Evolutionary conservation across 2,888 invertebrate genomes (phyloP), one percentile per base, ranked within the genome.

Genomic region (Trachelus iudaicus): DNA sequence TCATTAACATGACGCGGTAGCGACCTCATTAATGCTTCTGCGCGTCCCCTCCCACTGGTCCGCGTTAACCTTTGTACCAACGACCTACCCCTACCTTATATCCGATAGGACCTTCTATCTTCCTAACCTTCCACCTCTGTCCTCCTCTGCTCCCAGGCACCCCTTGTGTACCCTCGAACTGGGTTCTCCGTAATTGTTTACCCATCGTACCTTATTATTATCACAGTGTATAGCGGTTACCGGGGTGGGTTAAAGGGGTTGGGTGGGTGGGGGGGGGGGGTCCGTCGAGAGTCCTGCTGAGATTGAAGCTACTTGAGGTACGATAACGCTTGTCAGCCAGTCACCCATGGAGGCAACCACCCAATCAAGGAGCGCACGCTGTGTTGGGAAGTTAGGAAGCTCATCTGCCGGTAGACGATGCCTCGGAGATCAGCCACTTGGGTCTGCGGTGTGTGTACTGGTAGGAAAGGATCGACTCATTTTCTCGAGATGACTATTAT

Each of bases 11-110:
- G 75, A 40, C 76, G 78, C 77, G 79, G 78, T 73, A 79, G 82
- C 81, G 85, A 83, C 84, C 84, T 87, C 85, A 85, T 86, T 85
- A 85, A 84, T 76, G 81, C 80, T 82, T 73, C 68, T 75, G 69
- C 40, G 69, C 12, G 33, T 12, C 78, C 15, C 75, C 68, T 75
- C 34, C 37, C 68, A 68, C 13, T 77, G 69, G 68, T 34, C 68
- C 75, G 35, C 34, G 23, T 75, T 15, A 73, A 73, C 69, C 77
- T 79, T 56, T 68, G 35, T 69, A 76, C 75, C 79, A 74, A 75
- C 75, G 75, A 75, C 37, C 76, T 71, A 77, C 74, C 30, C 23
- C 56, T 23, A 23, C 56, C 56, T 23, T 23, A 56, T 56, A 56
- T 56, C 56, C 56, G 56, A 56, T 56, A 23, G 37, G 23, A 34